Conservation (phyloP, 2,113 vertebrate genomes). For the Corythaixoides concolor region DNA sequence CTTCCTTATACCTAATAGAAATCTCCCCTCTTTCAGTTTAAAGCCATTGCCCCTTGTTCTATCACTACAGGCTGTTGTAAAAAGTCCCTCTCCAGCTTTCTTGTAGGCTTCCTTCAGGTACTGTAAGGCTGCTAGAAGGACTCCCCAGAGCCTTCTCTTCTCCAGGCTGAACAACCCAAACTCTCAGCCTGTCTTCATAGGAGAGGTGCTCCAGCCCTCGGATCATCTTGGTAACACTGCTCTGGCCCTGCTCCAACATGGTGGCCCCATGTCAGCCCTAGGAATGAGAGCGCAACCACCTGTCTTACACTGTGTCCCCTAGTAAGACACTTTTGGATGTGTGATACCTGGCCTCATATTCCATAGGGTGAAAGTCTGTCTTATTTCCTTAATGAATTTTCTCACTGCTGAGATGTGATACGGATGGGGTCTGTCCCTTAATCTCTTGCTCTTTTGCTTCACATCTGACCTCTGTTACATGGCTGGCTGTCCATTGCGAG, state of each 20-base stretch:
- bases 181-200: too few species aligned
- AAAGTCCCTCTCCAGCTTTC: too few species aligned
- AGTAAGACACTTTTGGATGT: background rate
- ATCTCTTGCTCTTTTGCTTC: background rate
- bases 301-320: background rate
- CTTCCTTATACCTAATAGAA: too few species aligned
- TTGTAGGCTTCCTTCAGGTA: too few species aligned
- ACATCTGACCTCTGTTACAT: background rate
- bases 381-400: background rate
- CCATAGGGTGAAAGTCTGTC: background rate
- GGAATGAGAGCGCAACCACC: background rate
- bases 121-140: too few species aligned
- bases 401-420: background rate
- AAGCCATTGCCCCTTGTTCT: too few species aligned
- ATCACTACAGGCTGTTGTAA: too few species aligned
- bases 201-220: too few species aligned
- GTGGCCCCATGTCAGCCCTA: background rate
- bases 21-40: too few species aligned
- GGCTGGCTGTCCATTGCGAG: rapidly evolving
- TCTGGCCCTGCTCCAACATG: rapidly evolving
- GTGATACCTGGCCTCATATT: background rate
- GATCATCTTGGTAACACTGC: too few species aligned
- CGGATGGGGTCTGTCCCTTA: background rate
- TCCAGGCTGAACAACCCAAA: too few species aligned
- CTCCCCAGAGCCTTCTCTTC: too few species aligned